A percentile compares a stretch with the other conserved stretches of the same genome.
phyloP scores from a whole-genome alignment of 2,113 vertebrate genomes.

The Dolichotis patagonum region DNA sequence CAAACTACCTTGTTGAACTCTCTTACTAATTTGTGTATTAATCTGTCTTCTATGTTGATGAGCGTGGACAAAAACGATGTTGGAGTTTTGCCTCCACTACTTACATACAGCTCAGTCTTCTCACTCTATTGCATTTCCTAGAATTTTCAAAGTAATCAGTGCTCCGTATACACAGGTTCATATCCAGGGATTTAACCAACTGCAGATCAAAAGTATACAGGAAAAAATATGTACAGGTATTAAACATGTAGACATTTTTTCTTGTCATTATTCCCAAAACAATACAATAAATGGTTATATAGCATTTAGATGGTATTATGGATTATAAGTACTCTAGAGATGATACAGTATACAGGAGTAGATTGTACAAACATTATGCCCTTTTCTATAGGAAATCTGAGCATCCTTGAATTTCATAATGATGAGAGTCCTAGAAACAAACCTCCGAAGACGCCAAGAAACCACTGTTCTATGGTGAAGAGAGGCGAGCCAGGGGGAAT shows the following conservation, averaged over 20 bases:
- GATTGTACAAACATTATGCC: neutral
- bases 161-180: too few relatives aligned
- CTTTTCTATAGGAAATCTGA: neutral
- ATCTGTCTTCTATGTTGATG: neutral
- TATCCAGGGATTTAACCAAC: neutral
- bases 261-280: neutral
- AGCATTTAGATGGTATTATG: neutral
- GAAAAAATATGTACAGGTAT: neutral
- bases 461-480: neutral
- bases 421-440: neutral
- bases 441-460: neutral
- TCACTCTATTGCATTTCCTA: neutral
- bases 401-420: neutral
- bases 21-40: neutral
- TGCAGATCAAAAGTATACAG: neutral
- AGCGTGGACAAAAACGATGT: neutral
- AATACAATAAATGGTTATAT: neutral
- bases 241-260: neutral
- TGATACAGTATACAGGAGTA: neutral
- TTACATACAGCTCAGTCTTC: neutral
- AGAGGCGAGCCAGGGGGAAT: neutral
- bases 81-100: neutral
- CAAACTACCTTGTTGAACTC: neutral
- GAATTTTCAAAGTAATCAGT: neutral
- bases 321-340: neutral